Conservation (phyloP, 1,140 invertebrate species). For the Solenopsis invicta region DNA sequence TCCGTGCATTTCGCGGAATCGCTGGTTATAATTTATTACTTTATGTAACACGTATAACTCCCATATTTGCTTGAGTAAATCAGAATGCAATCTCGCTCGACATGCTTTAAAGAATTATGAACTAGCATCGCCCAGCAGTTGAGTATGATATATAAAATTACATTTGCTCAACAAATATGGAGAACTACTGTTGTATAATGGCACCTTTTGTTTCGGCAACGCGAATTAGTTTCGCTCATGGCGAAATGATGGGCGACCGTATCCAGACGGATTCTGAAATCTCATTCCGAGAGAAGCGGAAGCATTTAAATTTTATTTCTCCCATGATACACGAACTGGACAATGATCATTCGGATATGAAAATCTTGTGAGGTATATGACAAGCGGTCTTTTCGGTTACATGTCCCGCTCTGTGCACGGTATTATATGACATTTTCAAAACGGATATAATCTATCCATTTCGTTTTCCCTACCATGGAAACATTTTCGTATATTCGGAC, state of each 20-base stretch:
- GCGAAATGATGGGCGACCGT: slow-evolving; percentile 33
- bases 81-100: slow-evolving; percentile 42
- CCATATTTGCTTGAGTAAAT: slow-evolving; percentile 55
- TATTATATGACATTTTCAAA: slow-evolving; percentile 45
- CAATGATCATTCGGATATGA: slow-evolving; percentile 29
- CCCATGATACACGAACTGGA: background rate
- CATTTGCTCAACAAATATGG: slow-evolving; percentile 54
- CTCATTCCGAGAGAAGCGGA: slow-evolving; percentile 1
- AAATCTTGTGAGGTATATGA: slow-evolving; percentile 39
- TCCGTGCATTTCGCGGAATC: background rate
- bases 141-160: slow-evolving; percentile 33
- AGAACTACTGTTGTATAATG: background rate
- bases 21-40: slow-evolving; percentile 42
- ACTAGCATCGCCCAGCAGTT: background rate
- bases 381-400: slow-evolving; percentile 17
- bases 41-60: slow-evolving; percentile 2
- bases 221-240: slow-evolving; percentile 26
- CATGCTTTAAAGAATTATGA: slow-evolving; percentile 57
- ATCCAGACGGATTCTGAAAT: slow-evolving; percentile 10
- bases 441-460: background rate
- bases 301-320: slow-evolving; percentile 56
- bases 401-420: background rate
- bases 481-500: background rate
- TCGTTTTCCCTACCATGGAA: background rate
- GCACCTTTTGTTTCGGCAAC: slow-evolving; percentile 39